A percentile compares a stretch with the other conserved stretches of the same genome.
phyloP scores from a whole-genome alignment of 2,113 vertebrate genomes.

The Silurus glanis region DNA sequence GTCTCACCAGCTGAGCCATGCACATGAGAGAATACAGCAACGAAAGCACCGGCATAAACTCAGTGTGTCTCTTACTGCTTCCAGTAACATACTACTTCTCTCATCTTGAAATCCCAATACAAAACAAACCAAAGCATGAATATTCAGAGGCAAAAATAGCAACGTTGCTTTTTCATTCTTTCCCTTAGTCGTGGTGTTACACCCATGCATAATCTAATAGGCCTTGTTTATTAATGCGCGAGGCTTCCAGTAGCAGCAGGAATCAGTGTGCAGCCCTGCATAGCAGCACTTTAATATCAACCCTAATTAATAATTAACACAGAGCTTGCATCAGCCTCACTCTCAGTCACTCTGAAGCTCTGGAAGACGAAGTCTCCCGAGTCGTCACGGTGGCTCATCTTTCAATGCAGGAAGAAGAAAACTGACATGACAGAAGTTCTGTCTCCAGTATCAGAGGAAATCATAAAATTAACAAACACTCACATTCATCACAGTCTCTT shows the following conservation, averaged over 20 bases:
- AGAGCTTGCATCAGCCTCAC: conserved; percentile 61
- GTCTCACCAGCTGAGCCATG: conserved; percentile 5
- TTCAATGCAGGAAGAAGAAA: conserved; percentile 23
- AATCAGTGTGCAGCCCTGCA: conserved; percentile 54
- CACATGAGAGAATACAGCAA: conserved; percentile 12
- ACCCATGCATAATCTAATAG: conserved; percentile 65
- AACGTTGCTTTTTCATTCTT: neutral
- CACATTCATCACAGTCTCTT: neutral
- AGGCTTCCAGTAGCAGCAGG: conserved; percentile 53
- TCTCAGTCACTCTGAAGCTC: conserved; percentile 25
- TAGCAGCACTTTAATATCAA: conserved; percentile 66
- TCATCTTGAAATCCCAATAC: neutral
- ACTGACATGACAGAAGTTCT: neutral
- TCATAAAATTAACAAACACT: neutral
- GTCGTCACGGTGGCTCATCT: conserved; percentile 26
- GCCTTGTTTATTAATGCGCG: conserved; percentile 68
- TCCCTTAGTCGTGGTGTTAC: conserved; percentile 51
- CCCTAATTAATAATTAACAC: conserved; percentile 68
- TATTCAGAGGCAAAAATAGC: neutral
- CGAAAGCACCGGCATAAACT: conserved; percentile 4
- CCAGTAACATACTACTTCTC: neutral
- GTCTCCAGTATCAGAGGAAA: neutral
- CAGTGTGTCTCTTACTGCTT: neutral
- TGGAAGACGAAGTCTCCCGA: conserved; percentile 22
- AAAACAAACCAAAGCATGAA: neutral